phyloP scores from a whole-genome alignment of 2,797 vertebrate species.

The Coregonus suidteri region DNA sequence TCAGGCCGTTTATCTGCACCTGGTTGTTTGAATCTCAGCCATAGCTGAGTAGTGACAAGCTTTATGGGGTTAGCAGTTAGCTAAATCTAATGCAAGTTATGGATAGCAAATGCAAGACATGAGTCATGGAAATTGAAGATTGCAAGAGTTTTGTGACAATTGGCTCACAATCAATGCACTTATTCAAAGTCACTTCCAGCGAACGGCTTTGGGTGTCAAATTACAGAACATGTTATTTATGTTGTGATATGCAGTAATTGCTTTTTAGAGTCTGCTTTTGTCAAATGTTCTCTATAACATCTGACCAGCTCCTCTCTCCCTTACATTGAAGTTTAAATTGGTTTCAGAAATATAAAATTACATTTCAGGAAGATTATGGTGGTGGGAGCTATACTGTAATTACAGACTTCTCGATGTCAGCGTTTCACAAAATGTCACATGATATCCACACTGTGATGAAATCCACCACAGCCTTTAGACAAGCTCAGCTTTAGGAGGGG shows the following conservation, averaged over 20 bases:
- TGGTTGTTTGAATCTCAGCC: no score
- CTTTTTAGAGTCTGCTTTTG: not conserved
- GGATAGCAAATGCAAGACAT: not conserved
- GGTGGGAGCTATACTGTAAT: not conserved
- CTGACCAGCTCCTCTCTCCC: not conserved
- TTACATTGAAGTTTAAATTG: constrained; percentile 43
- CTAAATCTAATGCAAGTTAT: not conserved
- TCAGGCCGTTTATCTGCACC: no score
- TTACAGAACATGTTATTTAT: not conserved
- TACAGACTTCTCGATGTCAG: not conserved
- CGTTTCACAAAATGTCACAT: not conserved
- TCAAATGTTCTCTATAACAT: not conserved
- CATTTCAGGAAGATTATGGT: constrained; percentile 25
- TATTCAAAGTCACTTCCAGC: not conserved
- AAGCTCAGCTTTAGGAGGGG: not conserved
- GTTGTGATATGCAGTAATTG: not conserved
- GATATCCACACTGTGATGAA: not conserved
- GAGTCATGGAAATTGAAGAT: not conserved
- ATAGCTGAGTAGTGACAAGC: not conserved
- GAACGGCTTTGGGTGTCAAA: not conserved
- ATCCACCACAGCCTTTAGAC: not conserved
- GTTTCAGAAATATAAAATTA: constrained; percentile 34
- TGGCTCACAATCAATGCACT: not conserved
- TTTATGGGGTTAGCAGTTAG: not conserved
- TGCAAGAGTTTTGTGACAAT: not conserved